phyloP scores from a whole-genome alignment of 1,140 invertebrate species.

The Lepidotrigona ventralis region DNA sequence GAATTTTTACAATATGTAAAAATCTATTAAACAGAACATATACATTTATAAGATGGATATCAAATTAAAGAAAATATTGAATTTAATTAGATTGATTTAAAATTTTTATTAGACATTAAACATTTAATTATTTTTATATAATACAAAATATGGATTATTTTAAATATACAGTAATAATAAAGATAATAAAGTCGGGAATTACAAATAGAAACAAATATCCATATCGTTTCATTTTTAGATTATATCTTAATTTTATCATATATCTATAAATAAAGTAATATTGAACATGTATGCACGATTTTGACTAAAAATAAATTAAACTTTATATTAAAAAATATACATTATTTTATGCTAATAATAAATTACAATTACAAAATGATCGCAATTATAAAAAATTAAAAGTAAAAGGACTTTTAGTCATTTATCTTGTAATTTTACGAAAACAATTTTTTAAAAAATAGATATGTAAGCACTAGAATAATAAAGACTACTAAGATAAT shows the following conservation, averaged over 20 bases:
- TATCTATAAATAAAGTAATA: neutral
- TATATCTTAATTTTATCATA: neutral
- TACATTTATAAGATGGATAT: neutral
- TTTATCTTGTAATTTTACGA: neutral
- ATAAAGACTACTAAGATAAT: neutral
- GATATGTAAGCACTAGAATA: neutral
- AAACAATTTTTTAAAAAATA: neutral
- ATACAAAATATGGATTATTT: neutral
- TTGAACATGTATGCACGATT: neutral
- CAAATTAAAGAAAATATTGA: neutral
- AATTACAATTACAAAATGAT: conserved; percentile 7
- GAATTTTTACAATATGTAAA: neutral
- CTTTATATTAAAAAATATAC: conserved; percentile 7
- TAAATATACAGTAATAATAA: neutral
- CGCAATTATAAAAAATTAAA: neutral
- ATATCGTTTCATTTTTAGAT: conserved; percentile 3
- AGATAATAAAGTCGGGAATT: neutral
- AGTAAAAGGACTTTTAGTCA: neutral
- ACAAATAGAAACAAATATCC: neutral
- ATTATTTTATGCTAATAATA: conserved; percentile 3
- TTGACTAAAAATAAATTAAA: neutral
- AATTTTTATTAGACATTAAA: neutral
- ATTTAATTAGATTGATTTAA: neutral
- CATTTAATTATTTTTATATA: conserved; percentile 6
- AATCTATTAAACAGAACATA: neutral